phyloP scores from a whole-genome alignment of 2,797 vertebrate genomes.

The Florisuga fusca region DNA sequence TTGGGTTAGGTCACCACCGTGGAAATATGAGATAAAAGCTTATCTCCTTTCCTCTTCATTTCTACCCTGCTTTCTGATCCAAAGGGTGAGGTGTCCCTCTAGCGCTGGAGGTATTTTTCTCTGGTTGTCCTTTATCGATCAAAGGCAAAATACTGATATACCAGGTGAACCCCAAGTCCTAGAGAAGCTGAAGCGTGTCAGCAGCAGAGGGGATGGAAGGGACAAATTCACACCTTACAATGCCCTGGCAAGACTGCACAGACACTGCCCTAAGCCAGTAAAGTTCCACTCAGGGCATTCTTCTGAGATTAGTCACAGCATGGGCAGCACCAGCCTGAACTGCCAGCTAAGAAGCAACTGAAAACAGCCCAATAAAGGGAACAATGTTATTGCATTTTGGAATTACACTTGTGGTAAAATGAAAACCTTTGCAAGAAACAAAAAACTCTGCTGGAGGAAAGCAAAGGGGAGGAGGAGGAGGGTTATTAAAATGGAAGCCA shows the following conservation, averaged over 20 bases:
- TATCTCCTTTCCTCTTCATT: background rate
- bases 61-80: background rate
- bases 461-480: background rate
- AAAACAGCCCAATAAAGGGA: conserved; percentile 9
- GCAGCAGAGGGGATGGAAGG: background rate
- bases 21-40: background rate
- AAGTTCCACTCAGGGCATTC: background rate
- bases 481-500: conserved; percentile 54
- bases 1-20: accelerated
- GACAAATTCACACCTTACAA: background rate
- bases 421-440: conserved; percentile 30
- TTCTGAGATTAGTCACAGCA: background rate
- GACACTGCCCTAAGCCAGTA: background rate
- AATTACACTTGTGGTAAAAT: background rate
- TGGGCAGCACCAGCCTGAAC: accelerated
- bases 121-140: background rate
- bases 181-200: background rate
- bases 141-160: background rate
- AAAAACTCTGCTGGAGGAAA: background rate
- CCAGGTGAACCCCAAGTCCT: background rate
- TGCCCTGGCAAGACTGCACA: background rate
- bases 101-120: background rate
- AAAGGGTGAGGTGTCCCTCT: background rate
- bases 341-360: background rate
- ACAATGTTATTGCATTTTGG: conserved; percentile 11